phyloP scores from a whole-genome alignment of 2,797 vertebrate genomes.

The Passerculus sandwichensis region DNA sequence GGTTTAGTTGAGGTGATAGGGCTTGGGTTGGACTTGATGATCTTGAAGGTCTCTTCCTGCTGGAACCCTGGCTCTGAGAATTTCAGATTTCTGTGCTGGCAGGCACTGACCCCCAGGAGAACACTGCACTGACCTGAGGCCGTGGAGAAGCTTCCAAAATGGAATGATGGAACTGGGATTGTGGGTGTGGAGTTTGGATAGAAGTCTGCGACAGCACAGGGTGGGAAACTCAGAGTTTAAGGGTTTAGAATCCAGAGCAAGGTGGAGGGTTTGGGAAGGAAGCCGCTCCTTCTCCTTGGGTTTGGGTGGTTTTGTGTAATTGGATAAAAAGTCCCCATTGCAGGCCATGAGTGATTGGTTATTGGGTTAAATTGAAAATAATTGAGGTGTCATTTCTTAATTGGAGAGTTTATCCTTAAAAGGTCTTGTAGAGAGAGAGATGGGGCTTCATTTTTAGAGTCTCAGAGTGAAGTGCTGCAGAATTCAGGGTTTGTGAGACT shows the following conservation, averaged over 20 bases:
- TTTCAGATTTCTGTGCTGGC: not conserved
- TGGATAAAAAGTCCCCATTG: not conserved
- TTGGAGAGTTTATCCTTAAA: not conserved
- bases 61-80: not conserved
- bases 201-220: not conserved
- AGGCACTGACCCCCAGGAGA: not conserved
- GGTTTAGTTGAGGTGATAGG: not conserved
- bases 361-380: not conserved
- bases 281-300: not conserved
- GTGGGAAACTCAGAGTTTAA: not conserved
- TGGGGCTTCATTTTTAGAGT: not conserved
- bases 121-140: not conserved
- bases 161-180: not conserved
- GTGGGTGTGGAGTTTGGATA: not conserved
- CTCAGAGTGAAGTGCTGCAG: not conserved
- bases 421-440: not conserved
- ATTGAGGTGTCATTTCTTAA: too few species aligned
- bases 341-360: fast-evolving
- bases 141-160: not conserved
- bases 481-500: not conserved
- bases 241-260: not conserved
- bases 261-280: not conserved
- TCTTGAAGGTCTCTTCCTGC: not conserved
- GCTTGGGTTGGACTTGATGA: not conserved
- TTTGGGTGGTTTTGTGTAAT: not conserved